phyloP scores from a whole-genome alignment of 53 echinoderm and acorn worm genomes.

The Echinometra lucunter region DNA sequence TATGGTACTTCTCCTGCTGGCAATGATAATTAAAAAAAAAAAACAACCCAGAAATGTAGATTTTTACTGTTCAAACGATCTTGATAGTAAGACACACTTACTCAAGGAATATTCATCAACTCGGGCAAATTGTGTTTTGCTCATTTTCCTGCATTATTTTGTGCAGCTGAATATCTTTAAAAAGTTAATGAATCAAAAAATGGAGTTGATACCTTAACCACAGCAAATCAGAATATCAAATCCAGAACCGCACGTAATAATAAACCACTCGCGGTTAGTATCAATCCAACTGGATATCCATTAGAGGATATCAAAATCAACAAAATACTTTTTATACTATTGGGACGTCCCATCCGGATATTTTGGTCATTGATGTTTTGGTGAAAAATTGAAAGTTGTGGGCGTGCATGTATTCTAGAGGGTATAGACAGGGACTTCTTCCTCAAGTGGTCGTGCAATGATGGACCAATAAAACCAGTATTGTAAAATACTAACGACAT shows the following conservation, averaged over 20 bases:
- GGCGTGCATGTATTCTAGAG: background rate
- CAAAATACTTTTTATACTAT: background rate
- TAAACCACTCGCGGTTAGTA: background rate
- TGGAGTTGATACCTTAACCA: background rate
- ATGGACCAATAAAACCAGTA: background rate
- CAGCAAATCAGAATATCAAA: constrained; percentile 6
- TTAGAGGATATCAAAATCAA: background rate
- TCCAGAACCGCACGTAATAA: background rate
- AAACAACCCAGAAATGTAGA: too few species aligned
- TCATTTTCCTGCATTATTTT: too few species aligned
- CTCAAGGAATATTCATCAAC: too few species aligned
- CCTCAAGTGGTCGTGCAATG: background rate
- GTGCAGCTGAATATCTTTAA: too few species aligned
- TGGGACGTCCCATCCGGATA: background rate
- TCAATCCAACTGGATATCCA: background rate
- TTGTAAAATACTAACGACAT: background rate
- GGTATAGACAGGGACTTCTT: background rate
- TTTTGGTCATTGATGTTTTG: background rate
- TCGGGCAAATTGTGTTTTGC: too few species aligned
- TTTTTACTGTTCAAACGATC: too few species aligned
- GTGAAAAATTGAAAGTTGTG: background rate
- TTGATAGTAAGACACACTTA: too few species aligned
- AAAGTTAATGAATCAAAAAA: background rate
- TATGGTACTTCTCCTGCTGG: too few species aligned
- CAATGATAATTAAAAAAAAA: too few species aligned